Base-by-base conservation (phyloP, 2,113 vertebrate genomes). In the Vidua chalybeata region DNA sequence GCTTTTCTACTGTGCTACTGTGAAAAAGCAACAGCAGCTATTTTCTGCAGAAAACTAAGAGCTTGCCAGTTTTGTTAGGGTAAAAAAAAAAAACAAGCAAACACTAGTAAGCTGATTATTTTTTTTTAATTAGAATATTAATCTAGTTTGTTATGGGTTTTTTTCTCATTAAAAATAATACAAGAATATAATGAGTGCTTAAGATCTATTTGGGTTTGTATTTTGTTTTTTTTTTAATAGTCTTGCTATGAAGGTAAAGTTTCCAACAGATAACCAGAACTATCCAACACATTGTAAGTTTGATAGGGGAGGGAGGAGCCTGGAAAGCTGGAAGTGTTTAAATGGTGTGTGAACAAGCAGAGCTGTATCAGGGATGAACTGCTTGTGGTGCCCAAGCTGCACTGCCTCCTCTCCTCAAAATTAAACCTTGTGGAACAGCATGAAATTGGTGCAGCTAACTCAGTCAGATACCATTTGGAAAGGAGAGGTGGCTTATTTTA, bases 311-410 rank as follows among this genome's bases (percentile, higher is more conserved):
- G 21, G 19, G 9, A 76, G n/a, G 27, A 18, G 77, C 10, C 41
- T 94, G 43, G 61, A 67, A 81, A 78, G 9, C 35, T 85, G 33
- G 6, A 87, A 51, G 28, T 20, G 13, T 87, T 81, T 75, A 41
- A 41, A 31, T 33, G 37, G 5, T 9, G 2, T 54, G 24, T 1
- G 1, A 6, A 24, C 13, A 28, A 17, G 37, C 37, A 66, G n/a
- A 33, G 15, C 8, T 24, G 0, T 11, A 23, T 46, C 0, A 1
- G 27, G 1, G 2, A 22, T 37, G 22, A 58, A 1, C 13, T 64
- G 30, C 71, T 45, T 43, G 51, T 61, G 35, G 30, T 73, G 43
- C 33, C 26, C 23, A 54, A 15, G 31, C n/a, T 76, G 56, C 41
- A 5, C 3, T 23, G 24, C 30, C 18, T 73, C 8, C 18, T 64